A percentile compares a stretch with the other conserved stretches of the same genome.
phyloP scores from a whole-genome alignment of 2,888 invertebrate genomes.

The Octodonta nipae region DNA sequence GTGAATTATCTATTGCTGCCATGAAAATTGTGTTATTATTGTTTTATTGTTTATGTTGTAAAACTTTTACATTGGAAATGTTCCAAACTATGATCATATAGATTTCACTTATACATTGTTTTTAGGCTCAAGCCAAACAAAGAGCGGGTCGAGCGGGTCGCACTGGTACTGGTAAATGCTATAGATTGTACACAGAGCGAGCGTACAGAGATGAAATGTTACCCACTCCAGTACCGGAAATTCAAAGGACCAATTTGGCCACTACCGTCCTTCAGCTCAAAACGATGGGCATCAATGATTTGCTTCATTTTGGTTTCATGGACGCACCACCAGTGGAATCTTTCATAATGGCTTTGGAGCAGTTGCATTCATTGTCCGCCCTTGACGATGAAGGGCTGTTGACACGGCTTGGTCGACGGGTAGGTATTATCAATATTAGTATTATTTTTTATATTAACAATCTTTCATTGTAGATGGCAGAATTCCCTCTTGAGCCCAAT shows the following conservation, averaged over 20 bases:
- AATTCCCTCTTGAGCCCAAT: conserved; percentile 96
- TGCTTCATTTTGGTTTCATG: conserved; percentile 99
- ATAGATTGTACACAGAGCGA: conserved; percentile 92
- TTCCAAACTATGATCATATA: neutral
- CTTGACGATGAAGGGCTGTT: conserved; percentile 86
- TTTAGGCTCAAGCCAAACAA: conserved; percentile 89
- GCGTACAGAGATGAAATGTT: conserved; percentile 99
- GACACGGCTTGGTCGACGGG: conserved; percentile 65
- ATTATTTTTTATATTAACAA: conserved; percentile 5
- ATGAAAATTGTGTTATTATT: neutral
- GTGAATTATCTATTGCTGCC: no score
- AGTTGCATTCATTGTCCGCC: conserved; percentile 90
- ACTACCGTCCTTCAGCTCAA: conserved; percentile 91
- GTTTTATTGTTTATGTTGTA: neutral
- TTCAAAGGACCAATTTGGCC: conserved; percentile 94
- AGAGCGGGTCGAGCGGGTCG: conserved; percentile 91
- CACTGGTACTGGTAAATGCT: conserved; percentile 95
- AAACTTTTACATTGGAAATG: neutral
- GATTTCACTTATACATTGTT: conserved; percentile 1
- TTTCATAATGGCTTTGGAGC: conserved; percentile 92
- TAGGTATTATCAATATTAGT: conserved; percentile 32
- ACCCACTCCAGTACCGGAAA: conserved; percentile 95
- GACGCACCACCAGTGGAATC: conserved; percentile 98
- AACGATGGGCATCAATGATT: conserved; percentile 98
- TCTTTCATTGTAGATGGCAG: conserved; percentile 67